These are phyloP conservation scores for Schizopygopsis pylzovi DNA, from an alignment of 2,797 vertebrate species.

Conservation along the genomic window DNA sequence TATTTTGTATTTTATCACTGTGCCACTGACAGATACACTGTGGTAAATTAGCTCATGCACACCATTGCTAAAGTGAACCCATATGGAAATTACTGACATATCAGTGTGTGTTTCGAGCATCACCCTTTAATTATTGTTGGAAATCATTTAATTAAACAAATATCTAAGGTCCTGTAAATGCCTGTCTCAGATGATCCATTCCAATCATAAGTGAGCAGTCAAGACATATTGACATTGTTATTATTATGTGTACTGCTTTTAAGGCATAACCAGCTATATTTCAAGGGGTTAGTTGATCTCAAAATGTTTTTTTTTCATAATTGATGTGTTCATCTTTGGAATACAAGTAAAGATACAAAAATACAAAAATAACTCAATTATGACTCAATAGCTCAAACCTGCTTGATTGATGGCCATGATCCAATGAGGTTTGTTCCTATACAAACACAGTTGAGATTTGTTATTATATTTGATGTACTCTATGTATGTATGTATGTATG, in stretches of 20 bases:
- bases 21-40: not conserved
- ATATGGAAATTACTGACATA: not conserved
- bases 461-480: not conserved
- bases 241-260: not conserved
- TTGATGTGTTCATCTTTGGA: not conserved
- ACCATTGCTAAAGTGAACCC: not conserved
- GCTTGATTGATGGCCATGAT: too few species aligned
- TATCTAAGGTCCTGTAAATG: not conserved
- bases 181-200: not conserved
- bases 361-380: too few species aligned
- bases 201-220: too few species aligned
- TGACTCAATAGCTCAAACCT: too few species aligned
- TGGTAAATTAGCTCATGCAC: slow-evolving; percentile 3
- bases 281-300: not conserved
- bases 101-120: not conserved
- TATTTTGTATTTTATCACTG: not conserved
- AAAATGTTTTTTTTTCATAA: not conserved
- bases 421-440: too few species aligned
- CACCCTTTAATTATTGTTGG: not conserved
- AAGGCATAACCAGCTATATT: not conserved
- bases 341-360: not conserved
- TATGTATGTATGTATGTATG: not conserved
- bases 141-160: not conserved
- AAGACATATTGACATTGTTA: too few species aligned
- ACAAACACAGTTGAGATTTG: too few species aligned